A percentile compares a stretch with the other conserved stretches of the same genome.
These are phyloP conservation scores for Physocephala rufipes DNA, from an alignment of 2,888 invertebrate genomes.

Conservation along the genomic window DNA sequence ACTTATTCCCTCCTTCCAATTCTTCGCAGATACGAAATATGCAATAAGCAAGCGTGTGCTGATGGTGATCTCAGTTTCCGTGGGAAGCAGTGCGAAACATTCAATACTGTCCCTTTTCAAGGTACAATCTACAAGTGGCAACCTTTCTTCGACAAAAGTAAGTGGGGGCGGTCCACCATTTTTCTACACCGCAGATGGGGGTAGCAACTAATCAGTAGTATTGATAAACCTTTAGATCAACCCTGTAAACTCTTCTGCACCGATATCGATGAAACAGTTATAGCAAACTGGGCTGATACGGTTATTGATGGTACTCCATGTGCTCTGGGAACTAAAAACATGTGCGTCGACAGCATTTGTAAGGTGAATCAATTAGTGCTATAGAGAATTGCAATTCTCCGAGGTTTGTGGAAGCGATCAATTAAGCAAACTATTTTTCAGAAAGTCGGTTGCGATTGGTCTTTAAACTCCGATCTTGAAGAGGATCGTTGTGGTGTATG, in stretches of 20 bases:
- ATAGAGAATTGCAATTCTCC: not conserved
- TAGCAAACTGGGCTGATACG: slow-evolving; percentile 78
- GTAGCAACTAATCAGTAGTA: no score
- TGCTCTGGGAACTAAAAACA: slow-evolving; percentile 80
- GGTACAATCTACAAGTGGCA: slow-evolving; percentile 77
- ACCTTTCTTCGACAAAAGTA: slow-evolving; percentile 79
- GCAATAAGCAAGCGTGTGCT: slow-evolving; percentile 81
- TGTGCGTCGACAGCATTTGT: slow-evolving; percentile 83
- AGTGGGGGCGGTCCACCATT: slow-evolving; percentile 42
- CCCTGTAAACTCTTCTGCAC: slow-evolving; percentile 86
- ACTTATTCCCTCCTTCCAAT: not conserved
- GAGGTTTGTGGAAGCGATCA: slow-evolving; percentile 40
- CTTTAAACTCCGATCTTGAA: slow-evolving; percentile 78
- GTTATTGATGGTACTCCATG: slow-evolving; percentile 89
- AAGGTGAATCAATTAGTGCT: slow-evolving; percentile 68
- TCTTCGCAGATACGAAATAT: slow-evolving; percentile 74
- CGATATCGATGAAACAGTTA: slow-evolving; percentile 77
- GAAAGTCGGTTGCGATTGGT: slow-evolving; percentile 93
- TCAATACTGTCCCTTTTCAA: slow-evolving; percentile 75
- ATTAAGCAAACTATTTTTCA: slow-evolving; percentile 69
- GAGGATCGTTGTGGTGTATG: slow-evolving; percentile 90
- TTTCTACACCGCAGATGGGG: not conserved
- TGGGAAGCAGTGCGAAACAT: slow-evolving; percentile 79
- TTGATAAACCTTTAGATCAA: slow-evolving; percentile 68
- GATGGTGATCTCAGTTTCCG: slow-evolving; percentile 77